Conservation (phyloP, 2,888 invertebrate genomes). For the Lepidochrysops patricia region DNA sequence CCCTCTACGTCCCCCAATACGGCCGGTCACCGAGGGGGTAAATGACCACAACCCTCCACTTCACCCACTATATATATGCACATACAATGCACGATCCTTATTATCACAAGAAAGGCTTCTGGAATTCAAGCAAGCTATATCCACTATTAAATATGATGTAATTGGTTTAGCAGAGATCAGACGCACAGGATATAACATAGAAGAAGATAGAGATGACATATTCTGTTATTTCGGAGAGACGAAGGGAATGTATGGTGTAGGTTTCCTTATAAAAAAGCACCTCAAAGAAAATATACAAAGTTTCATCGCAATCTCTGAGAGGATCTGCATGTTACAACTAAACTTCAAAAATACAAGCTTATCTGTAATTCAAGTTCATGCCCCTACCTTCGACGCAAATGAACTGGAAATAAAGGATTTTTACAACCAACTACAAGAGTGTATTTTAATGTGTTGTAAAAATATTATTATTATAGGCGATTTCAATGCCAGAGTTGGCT, state of each 20-base stretch:
- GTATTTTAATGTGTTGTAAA: slow-evolving; percentile 4
- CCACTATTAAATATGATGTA: slow-evolving; percentile 16
- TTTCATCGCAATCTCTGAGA: slow-evolving; percentile 14
- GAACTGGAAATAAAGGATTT: slow-evolving; percentile 15
- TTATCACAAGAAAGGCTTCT: slow-evolving; percentile 14
- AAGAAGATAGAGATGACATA: slow-evolving; percentile 15
- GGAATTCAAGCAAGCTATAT: slow-evolving; percentile 14
- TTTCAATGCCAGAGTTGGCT: slow-evolving; percentile 16
- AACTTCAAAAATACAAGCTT: slow-evolving; percentile 12
- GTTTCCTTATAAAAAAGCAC: slow-evolving; percentile 18
- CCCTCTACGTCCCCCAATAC: slow-evolving; percentile 14
- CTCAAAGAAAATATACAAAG: slow-evolving; percentile 15
- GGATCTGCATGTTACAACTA: slow-evolving; percentile 15
- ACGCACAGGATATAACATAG: slow-evolving; percentile 14
- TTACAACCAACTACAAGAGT: slow-evolving; percentile 15
- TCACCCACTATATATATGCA: slow-evolving; percentile 17
- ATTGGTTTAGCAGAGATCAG: background rate
- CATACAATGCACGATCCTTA: slow-evolving; percentile 18
- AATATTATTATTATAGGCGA: slow-evolving; percentile 15
- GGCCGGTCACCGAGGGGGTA: slow-evolving; percentile 16
- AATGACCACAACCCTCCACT: slow-evolving; percentile 20
- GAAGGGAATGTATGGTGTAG: slow-evolving; percentile 19
- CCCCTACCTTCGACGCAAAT: slow-evolving; percentile 11
- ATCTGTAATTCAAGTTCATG: slow-evolving; percentile 16
- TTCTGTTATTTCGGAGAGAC: slow-evolving; percentile 16